Conservation (phyloP, 1,140 invertebrate genomes). For the Brachionus paranguensis region DNA sequence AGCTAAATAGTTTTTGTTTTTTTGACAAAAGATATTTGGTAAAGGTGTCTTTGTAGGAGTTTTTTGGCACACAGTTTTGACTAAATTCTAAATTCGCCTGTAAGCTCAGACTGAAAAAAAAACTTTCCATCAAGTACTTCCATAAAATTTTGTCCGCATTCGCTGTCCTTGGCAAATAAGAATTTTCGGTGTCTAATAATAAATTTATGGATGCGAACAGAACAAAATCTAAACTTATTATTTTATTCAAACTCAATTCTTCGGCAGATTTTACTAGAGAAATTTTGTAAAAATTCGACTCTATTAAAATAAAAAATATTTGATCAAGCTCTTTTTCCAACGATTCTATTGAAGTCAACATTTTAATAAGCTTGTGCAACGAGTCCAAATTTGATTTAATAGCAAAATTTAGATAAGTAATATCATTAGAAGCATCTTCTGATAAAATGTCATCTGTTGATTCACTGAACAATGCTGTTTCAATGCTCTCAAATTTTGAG, state of each 20-base stretch:
- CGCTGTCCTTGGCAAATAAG: neutral
- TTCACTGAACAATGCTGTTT: neutral
- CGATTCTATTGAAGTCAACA: neutral
- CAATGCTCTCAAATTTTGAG: neutral
- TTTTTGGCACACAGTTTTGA: neutral
- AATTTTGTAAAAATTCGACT: constrained; percentile 13
- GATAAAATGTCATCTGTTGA: neutral
- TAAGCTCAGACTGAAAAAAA: neutral
- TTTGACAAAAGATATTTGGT: neutral
- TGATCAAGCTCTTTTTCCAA: constrained; percentile 20
- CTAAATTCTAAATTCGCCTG: neutral
- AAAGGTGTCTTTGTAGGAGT: neutral
- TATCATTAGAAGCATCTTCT: neutral
- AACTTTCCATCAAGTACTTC: neutral
- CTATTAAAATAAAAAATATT: constrained; percentile 2
- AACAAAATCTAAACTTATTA: constrained; percentile 15
- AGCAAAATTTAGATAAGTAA: neutral
- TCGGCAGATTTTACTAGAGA: neutral
- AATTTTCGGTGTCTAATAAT: neutral
- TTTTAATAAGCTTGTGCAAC: neutral
- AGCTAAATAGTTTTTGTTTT: constrained; percentile 28
- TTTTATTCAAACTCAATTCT: constrained; percentile 20
- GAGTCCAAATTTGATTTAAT: constrained; percentile 36
- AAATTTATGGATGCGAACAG: neutral
- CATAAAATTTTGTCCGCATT: neutral